A percentile compares a stretch with the other conserved stretches of the same genome.
Conservation (phyloP, 1,140 invertebrate genomes). For the Pectinophora gossypiella region DNA sequence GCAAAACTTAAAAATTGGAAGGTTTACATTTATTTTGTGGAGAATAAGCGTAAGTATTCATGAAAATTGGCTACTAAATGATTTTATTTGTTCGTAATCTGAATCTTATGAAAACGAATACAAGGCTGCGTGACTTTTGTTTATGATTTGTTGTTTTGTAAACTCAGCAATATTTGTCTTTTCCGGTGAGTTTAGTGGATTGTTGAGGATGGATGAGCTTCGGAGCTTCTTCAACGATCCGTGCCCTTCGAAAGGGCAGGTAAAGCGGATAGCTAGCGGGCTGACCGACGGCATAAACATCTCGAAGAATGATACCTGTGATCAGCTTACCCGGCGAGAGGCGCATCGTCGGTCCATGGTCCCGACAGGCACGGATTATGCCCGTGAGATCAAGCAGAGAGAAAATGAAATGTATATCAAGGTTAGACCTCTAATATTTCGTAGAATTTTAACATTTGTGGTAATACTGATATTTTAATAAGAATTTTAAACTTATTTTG, state of each 20-base stretch:
- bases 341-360: slow-evolving; percentile 48
- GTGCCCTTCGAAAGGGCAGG: slow-evolving; percentile 32
- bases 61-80: too few relatives aligned
- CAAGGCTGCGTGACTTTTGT: neutral
- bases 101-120: neutral
- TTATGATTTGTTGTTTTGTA: neutral
- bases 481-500: too few relatives aligned
- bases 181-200: neutral
- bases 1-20: neutral
- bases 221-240: slow-evolving; percentile 49
- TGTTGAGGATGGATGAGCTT: slow-evolving; percentile 47
- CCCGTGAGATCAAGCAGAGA: slow-evolving; percentile 39
- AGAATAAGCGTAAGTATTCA: too few relatives aligned
- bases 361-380: slow-evolving; percentile 49
- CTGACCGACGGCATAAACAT: slow-evolving; percentile 48
- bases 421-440: too few relatives aligned
- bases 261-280: slow-evolving; percentile 44
- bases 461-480: too few relatives aligned
- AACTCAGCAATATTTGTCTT: neutral
- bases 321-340: slow-evolving; percentile 40
- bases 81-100: neutral
- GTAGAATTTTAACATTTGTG: too few relatives aligned
- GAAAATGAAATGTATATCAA: slow-evolving; percentile 39
- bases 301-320: slow-evolving; percentile 39
- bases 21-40: neutral